Percentiles rank a stretch among this genome's conserved stretches.
These are phyloP conservation scores for Neoascia interrupta DNA, from an alignment of 2,888 invertebrate genomes.

Conservation along the genomic window DNA sequence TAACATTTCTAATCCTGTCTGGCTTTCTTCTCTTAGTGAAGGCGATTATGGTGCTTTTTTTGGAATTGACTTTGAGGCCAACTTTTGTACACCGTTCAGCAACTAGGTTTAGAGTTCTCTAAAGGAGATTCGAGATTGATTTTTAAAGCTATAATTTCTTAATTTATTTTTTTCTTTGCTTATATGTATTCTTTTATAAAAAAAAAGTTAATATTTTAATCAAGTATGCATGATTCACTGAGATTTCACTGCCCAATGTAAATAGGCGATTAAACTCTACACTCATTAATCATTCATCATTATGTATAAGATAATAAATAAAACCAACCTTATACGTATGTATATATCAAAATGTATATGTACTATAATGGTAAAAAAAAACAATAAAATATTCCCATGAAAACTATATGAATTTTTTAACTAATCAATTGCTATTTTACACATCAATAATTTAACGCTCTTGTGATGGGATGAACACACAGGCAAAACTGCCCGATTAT, in stretches of 20 bases:
- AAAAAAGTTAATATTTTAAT: not conserved
- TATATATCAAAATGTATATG: constrained; percentile 44
- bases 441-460: constrained; percentile 55
- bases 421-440: constrained; percentile 69
- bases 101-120: too few relatives aligned
- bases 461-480: constrained; percentile 71
- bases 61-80: too few relatives aligned
- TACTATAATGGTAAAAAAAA: constrained; percentile 52
- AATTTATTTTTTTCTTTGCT: not conserved
- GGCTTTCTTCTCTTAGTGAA: too few relatives aligned
- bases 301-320: constrained; percentile 47
- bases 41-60: too few relatives aligned
- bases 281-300: constrained; percentile 70
- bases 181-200: not conserved
- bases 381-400: constrained; percentile 18
- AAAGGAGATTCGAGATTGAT: too few relatives aligned
- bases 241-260: constrained; percentile 61
- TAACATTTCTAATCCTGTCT: too few relatives aligned
- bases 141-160: too few relatives aligned
- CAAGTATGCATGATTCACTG: constrained; percentile 69
- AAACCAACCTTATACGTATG: constrained; percentile 24
- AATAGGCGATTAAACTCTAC: constrained; percentile 58
- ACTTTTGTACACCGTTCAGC: too few relatives aligned
- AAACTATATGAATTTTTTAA: constrained; percentile 52
- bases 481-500: constrained; percentile 81